Evolutionary conservation across 1,140 invertebrate species (phyloP), one percentile per base, ranked within the genome.

Genomic region (Penaeus japonicus): DNA sequence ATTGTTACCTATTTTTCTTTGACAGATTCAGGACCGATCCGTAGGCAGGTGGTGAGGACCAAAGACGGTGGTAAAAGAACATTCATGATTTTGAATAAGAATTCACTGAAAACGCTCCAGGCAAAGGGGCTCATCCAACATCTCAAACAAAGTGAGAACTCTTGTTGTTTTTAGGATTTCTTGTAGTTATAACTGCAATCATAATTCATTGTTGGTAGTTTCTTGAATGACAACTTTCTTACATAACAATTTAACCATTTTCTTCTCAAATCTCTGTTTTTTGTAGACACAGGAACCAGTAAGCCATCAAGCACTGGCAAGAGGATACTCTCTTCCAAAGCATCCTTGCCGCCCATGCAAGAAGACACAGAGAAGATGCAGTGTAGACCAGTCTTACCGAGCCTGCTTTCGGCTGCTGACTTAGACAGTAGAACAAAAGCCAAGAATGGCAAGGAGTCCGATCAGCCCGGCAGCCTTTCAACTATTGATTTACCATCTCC

Each of bases 71-170:
- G 53, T 53, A 77, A 79, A 39, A 85, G 73, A 77, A 85, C 84
- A 10, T 78, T 85, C 53, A 85, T 85, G 84, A 85, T 85, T 39
- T 30, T 85, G 53, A 85, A 85, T 24, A 85, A 85, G 59, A 75
- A 47, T n/a, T 85, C 84, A 35, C 73, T 85, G 2, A 85, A 85
- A 27, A 73, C 30, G 5, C 75, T 85, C 17, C 84, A 77, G 47
- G 84, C 84, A 17, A 85, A 78, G 24, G 84, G 84, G 20, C 75
- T 85, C 2, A 77, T 85, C 57, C 73, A 85, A 32, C 84, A 70
- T 22, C 53, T 85, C 20, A 54, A 77, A 53, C 57, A 78, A 78
- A 78, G 75, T 79, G 24, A 39, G 84, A 62, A 77, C 39, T 30
- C 18, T 59, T 32, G 59, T 7, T 30, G 22, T 1, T 15, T 55